Evolutionary conservation across 2,888 invertebrate genomes (phyloP).

Genomic region (Oxyscelio sp.): DNA sequence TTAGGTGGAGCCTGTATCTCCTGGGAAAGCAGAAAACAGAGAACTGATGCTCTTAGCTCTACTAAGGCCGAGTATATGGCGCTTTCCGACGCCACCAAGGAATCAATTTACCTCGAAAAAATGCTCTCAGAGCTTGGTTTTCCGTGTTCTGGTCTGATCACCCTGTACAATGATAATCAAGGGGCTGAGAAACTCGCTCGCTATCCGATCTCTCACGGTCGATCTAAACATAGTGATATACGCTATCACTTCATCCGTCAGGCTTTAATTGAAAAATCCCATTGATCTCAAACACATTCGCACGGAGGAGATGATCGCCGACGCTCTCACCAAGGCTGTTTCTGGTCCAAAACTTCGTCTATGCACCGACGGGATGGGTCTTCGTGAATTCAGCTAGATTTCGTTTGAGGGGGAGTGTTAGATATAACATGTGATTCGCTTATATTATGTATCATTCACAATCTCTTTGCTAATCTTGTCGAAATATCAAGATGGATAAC

Average conservation of each 20-base stretch:
- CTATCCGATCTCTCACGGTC: conserved; percentile 63
- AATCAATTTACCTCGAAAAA: conserved; percentile 43
- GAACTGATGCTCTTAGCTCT: conserved; percentile 47
- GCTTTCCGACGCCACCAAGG: conserved; percentile 56
- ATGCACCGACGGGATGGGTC: conserved; percentile 3
- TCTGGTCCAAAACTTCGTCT: conserved; percentile 27
- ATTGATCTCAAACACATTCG: conserved; percentile 49
- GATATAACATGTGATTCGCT: too few relatives aligned
- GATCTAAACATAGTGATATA: conserved; percentile 71
- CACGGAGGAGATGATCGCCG: conserved; percentile 62
- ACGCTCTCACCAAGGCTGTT: conserved; percentile 64
- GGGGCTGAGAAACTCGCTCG: too few relatives aligned
- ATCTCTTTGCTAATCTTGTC: too few relatives aligned
- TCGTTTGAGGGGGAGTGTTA: background rate
- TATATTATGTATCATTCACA: too few relatives aligned
- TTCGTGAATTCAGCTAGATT: background rate
- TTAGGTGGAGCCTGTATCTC: conserved; percentile 33
- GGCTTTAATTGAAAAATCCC: conserved; percentile 23
- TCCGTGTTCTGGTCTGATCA: background rate
- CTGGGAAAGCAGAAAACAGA: conserved; percentile 69
- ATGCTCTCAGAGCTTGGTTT: conserved; percentile 59
- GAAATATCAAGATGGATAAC: too few relatives aligned
- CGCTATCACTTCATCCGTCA: conserved; percentile 66
- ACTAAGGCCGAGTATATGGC: conserved; percentile 51
- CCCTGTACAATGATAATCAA: too few relatives aligned